Percentiles rank a stretch among this genome's conserved stretches.
Evolutionary conservation across 1,140 invertebrate genomes (phyloP).

Genomic region (Pteromalus puparum): DNA sequence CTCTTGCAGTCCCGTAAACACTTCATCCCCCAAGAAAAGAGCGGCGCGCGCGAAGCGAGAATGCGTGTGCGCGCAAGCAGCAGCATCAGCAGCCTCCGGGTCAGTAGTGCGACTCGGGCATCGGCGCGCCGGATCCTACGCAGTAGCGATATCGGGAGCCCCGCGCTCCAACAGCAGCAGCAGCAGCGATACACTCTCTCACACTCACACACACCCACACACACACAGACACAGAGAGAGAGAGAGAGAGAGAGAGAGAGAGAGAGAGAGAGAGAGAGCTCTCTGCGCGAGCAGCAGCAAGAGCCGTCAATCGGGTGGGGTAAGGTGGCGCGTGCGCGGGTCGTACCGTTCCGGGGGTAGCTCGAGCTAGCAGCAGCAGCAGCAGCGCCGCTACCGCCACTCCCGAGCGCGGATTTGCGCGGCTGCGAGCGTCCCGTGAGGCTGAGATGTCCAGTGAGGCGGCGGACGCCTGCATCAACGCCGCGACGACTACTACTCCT

Average conservation of each 20-base stretch:
- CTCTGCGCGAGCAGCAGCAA: neutral
- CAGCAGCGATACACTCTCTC: neutral
- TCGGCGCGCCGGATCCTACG: neutral
- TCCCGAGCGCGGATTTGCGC: conserved; percentile 75
- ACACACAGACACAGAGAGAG: neutral
- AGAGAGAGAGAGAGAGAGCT: neutral
- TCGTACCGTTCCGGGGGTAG: conserved; percentile 53
- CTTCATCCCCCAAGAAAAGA: conserved; percentile 19
- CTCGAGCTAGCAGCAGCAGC: conserved; percentile 47
- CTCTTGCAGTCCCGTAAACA: neutral
- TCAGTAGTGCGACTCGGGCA: conserved; percentile 46
- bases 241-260: neutral
- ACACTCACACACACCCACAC: too few species aligned
- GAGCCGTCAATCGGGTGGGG: neutral
- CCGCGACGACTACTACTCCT: conserved; percentile 48
- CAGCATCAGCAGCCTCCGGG: conserved; percentile 30
- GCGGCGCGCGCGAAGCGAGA: neutral
- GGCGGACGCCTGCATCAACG: conserved; percentile 54
- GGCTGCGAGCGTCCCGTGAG: conserved; percentile 72
- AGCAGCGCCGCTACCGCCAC: conserved; percentile 72
- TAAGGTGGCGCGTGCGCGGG: conserved; percentile 66
- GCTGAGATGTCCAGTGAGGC: conserved; percentile 69
- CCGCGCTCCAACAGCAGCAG: neutral
- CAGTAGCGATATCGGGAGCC: neutral
- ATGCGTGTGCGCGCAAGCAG: neutral